Percentiles rank a stretch among this genome's conserved stretches.
phyloP scores from a whole-genome alignment of 2,888 invertebrate species.

The Brenthis ino region DNA sequence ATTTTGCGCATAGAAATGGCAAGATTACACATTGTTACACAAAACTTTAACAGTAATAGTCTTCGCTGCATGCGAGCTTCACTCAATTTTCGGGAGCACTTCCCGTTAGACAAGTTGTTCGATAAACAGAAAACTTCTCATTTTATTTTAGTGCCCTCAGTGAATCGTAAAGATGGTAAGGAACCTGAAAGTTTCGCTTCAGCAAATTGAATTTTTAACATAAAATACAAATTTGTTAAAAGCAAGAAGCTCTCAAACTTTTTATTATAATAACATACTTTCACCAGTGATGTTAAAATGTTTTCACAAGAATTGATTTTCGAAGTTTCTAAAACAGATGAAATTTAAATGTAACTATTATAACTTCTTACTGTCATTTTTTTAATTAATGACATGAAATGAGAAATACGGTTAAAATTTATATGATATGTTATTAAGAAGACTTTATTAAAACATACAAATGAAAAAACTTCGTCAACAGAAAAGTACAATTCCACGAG shows the following conservation, averaged over 20 bases:
- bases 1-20: constrained; percentile 79
- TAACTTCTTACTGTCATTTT: too few relatives aligned
- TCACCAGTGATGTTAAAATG: background rate
- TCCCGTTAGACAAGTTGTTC: constrained; percentile 63
- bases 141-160: constrained; percentile 40
- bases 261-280: background rate
- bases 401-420: too few relatives aligned
- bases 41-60: constrained; percentile 76
- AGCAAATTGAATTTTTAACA: constrained; percentile 26
- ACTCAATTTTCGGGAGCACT: constrained; percentile 60
- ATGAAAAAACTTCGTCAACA: too few relatives aligned
- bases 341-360: too few relatives aligned
- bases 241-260: background rate
- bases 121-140: constrained; percentile 59
- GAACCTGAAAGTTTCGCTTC: constrained; percentile 31
- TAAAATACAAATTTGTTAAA: constrained; percentile 14
- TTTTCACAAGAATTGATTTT: too few relatives aligned
- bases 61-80: constrained; percentile 65
- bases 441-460: too few relatives aligned
- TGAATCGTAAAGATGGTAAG: constrained; percentile 34
- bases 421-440: too few relatives aligned
- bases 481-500: too few relatives aligned
- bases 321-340: too few relatives aligned
- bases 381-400: too few relatives aligned
- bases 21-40: constrained; percentile 78